Evolutionary conservation across 2,113 vertebrate species (phyloP), one percentile per base, ranked within the genome.

Genomic region (Ochotona curzoniae): DNA sequence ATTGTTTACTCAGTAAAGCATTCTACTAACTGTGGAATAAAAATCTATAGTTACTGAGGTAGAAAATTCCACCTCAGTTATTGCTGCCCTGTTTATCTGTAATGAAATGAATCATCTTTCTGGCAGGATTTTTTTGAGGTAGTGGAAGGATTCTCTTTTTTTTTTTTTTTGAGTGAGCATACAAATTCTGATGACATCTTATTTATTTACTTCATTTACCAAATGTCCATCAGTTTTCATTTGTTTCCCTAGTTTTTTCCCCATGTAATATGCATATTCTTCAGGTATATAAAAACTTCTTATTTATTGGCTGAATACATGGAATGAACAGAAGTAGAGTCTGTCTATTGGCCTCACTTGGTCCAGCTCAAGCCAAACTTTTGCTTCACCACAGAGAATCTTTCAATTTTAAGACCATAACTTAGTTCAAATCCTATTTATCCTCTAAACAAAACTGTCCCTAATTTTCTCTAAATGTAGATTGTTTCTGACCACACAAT

Each of bases 21-120:
- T 66, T 81, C 51, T 69, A 81, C 23, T 93, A 69, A 93, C 32
- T 66, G 38, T 90, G 38, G 66, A 64, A 78, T 67, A 71, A 83
- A 86, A 91, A 66, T 30, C 38, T 67, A 3, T 32, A n/a, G 54
- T 21, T 67, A 2, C 11, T 51, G 79, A 70, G 18, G 67, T 89
- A 87, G 69, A 82, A 88, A 64, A 51, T 76, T 66, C 9, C 49
- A 20, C 17, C 20, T 79, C 66, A 44, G 69, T 83, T 93, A 30
- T 89, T 51, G 66, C 94, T 81, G 79, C 79, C 44, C 84, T 93
- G 51, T 61, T 92, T 93, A 25, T 92, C 94, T 92, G 69, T 2
- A 92, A 80, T 83, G 80, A 18, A 51, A 82, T n/a, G 83, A 83
- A 66, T 69, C 9, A 21, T 89, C 63, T 71, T 83, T 79, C 80